Evolutionary conservation across 2,113 vertebrate genomes (phyloP).

Genomic region (Sorex fumeus): DNA sequence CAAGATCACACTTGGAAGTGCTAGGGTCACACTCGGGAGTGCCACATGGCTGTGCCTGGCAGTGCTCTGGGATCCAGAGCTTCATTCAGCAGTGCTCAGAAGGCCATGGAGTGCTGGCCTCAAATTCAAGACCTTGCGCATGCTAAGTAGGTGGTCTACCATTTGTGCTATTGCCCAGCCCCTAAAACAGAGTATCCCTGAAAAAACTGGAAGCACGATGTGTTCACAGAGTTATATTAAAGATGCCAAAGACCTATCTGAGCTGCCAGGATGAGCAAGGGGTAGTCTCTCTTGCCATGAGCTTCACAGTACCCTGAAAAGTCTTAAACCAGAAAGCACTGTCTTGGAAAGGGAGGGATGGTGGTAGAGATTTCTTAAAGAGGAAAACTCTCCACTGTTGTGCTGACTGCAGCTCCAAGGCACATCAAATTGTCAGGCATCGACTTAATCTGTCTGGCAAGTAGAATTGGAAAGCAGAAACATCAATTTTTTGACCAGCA

Average conservation of each 20-base stretch:
- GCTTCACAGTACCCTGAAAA: neutral
- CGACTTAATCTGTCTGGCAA: neutral
- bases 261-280: neutral
- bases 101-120: too few species aligned
- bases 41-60: too few species aligned
- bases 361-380: neutral
- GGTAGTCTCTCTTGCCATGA: neutral
- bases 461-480: constrained; percentile 2
- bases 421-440: neutral
- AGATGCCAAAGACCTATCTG: neutral
- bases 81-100: too few species aligned
- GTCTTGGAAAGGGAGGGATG: neutral
- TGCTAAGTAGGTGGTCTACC: too few species aligned
- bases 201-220: neutral
- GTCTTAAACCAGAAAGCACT: neutral
- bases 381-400: neutral
- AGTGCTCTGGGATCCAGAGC: too few species aligned
- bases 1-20: too few species aligned
- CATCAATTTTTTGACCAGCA: neutral
- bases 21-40: too few species aligned
- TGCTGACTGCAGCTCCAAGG: constrained; percentile 35
- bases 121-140: too few species aligned
- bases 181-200: too few species aligned
- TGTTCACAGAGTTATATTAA: neutral
- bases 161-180: too few species aligned